Conservation (phyloP, 2,113 vertebrate genomes). For the Esox niger region DNA sequence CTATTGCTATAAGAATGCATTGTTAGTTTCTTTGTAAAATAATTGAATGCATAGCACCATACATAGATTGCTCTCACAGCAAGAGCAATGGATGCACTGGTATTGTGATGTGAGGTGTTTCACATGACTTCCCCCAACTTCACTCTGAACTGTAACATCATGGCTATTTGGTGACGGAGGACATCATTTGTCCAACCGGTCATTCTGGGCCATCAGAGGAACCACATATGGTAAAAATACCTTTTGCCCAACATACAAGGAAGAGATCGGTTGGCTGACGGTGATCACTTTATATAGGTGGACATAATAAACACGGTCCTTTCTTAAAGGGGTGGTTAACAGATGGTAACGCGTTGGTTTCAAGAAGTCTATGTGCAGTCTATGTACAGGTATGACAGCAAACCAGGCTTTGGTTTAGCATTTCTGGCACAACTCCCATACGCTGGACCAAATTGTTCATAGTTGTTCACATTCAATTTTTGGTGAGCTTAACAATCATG, state of each 20-base stretch:
- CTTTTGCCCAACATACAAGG: slow-evolving; percentile 34
- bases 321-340: no score
- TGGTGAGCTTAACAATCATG: no score
- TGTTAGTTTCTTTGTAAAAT: slow-evolving; percentile 34
- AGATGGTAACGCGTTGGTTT: no score
- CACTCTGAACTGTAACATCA: slow-evolving; percentile 21
- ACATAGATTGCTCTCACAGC: slow-evolving; percentile 44
- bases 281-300: no score
- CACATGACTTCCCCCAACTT: slow-evolving; percentile 32
- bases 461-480: no score
- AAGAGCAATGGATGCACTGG: slow-evolving; percentile 30
- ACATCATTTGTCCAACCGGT: slow-evolving; percentile 23
- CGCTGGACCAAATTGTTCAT: no score
- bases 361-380: no score
- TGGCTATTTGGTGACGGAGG: slow-evolving; percentile 9
- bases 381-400: no score
- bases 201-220: slow-evolving; percentile 20
- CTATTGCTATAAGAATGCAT: slow-evolving; percentile 63
- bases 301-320: not conserved
- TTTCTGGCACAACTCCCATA: no score
- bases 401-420: no score
- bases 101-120: slow-evolving; percentile 33
- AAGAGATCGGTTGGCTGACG: slow-evolving; percentile 9
- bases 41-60: slow-evolving; percentile 64
- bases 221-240: slow-evolving; percentile 26